phyloP scores from a whole-genome alignment of 2,888 invertebrate genomes.

The Sarcophaga variegata region DNA sequence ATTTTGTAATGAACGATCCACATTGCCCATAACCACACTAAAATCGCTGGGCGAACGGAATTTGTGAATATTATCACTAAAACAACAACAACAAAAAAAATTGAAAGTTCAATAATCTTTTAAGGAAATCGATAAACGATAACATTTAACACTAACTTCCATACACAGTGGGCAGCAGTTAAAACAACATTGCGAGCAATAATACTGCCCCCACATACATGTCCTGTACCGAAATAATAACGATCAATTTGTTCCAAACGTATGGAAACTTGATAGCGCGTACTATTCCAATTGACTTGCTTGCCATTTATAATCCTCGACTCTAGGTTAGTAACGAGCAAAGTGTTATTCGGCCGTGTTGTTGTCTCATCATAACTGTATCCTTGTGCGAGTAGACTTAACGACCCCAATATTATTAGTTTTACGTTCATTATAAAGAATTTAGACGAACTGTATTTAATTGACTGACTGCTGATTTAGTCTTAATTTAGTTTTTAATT shows the following conservation, averaged over 20 bases:
- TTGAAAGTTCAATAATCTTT: neutral
- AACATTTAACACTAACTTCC: conserved; percentile 67
- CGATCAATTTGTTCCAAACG: conserved; percentile 72
- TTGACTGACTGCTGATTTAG: neutral
- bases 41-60: conserved; percentile 69
- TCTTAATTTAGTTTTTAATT: conserved; percentile 5
- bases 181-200: conserved; percentile 72
- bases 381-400: neutral
- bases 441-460: neutral
- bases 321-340: conserved; percentile 27
- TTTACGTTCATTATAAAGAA: neutral
- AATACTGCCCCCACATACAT: conserved; percentile 78
- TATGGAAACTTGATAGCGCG: conserved; percentile 78
- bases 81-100: neutral
- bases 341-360: too few species aligned
- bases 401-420: neutral
- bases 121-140: neutral
- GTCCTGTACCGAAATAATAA: conserved; percentile 77
- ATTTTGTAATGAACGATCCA: conserved; percentile 66
- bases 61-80: conserved; percentile 19
- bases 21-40: conserved; percentile 71
- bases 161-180: conserved; percentile 73
- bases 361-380: neutral
- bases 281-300: conserved; percentile 69
- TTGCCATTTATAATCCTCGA: conserved; percentile 73